Evolutionary conservation across 2,888 invertebrate species (phyloP).

Genomic region (Andrena flavipes): DNA sequence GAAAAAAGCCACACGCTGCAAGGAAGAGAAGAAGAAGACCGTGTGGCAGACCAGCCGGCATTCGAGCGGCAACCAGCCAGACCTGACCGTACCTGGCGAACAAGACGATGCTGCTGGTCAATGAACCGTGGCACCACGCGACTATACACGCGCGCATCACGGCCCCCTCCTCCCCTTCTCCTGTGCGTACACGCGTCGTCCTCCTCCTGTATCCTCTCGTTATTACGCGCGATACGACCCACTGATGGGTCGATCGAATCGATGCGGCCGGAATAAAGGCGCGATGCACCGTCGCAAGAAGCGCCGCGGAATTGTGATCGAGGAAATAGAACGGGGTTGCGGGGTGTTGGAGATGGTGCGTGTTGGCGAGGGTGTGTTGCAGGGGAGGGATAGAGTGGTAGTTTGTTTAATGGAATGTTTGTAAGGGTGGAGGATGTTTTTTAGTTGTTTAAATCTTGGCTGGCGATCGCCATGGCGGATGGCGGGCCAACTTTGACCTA

Average conservation of each 20-base stretch:
- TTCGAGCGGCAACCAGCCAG: conserved; percentile 37
- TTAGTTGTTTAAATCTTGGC: too few relatives aligned
- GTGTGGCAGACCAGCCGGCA: conserved; percentile 32
- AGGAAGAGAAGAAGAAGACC: conserved; percentile 33
- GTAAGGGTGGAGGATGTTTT: too few relatives aligned
- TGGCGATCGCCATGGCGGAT: too few relatives aligned
- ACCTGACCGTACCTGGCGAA: conserved; percentile 60
- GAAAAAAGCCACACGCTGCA: conserved; percentile 49
- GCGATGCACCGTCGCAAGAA: conserved; percentile 16
- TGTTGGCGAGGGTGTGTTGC: too few relatives aligned
- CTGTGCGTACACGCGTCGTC: conserved; percentile 40
- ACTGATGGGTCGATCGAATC: conserved; percentile 58
- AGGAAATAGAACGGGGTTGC: neutral
- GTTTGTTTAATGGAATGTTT: too few relatives aligned
- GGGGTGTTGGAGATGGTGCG: too few relatives aligned
- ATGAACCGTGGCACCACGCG: conserved; percentile 78
- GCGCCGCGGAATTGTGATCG: neutral
- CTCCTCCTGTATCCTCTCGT: conserved; percentile 39
- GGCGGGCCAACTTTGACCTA: too few relatives aligned
- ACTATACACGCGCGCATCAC: conserved; percentile 52
- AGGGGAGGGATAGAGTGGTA: too few relatives aligned
- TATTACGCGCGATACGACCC: conserved; percentile 64
- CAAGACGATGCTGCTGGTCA: conserved; percentile 70
- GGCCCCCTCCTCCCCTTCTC: conserved; percentile 14
- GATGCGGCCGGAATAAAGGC: conserved; percentile 49